These are phyloP conservation scores for Asbolus verrucosus DNA, from an alignment of 1,140 invertebrate genomes.

Conservation along the genomic window DNA sequence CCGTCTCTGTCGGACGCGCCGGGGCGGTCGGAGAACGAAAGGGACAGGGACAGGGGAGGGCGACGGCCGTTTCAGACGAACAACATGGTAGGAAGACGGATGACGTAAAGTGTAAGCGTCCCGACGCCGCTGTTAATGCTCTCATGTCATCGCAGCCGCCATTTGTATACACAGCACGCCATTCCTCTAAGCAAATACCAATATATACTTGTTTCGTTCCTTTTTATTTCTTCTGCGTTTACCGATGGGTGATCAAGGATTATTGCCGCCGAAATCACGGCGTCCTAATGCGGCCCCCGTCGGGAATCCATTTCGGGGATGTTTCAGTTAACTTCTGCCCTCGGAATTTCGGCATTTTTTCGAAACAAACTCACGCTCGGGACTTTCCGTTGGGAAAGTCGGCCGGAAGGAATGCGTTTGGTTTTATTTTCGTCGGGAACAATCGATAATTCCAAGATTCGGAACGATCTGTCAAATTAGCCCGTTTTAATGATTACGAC, in stretches of 20 bases:
- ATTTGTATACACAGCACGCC: conserved; percentile 49
- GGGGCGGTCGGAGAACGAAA: too few species aligned
- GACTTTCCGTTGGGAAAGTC: too few species aligned
- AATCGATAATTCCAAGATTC: too few species aligned
- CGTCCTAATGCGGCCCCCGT: not conserved
- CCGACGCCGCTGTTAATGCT: conserved; percentile 51
- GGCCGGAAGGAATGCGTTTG: too few species aligned
- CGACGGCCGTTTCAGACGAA: conserved; percentile 34
- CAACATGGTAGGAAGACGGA: conserved; percentile 47
- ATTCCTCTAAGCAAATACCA: conserved; percentile 50
- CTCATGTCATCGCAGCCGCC: conserved; percentile 47
- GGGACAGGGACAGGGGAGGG: not conserved
- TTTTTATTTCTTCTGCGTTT: conserved; percentile 36
- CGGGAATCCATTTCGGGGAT: too few species aligned
- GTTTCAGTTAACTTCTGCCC: too few species aligned
- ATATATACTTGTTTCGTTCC: conserved; percentile 47
- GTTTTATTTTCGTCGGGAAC: too few species aligned
- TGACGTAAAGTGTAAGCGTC: conserved; percentile 49
- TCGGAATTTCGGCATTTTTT: too few species aligned
- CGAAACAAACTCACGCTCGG: too few species aligned
- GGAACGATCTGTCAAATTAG: too few species aligned
- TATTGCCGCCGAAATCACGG: conserved; percentile 14
- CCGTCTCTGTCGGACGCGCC: conserved; percentile 8
- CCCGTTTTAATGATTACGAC: too few species aligned
- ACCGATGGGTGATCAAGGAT: conserved; percentile 34